Evolutionary conservation across 2,888 invertebrate species (phyloP).

Genomic region (Drosophila hamatofila): DNA sequence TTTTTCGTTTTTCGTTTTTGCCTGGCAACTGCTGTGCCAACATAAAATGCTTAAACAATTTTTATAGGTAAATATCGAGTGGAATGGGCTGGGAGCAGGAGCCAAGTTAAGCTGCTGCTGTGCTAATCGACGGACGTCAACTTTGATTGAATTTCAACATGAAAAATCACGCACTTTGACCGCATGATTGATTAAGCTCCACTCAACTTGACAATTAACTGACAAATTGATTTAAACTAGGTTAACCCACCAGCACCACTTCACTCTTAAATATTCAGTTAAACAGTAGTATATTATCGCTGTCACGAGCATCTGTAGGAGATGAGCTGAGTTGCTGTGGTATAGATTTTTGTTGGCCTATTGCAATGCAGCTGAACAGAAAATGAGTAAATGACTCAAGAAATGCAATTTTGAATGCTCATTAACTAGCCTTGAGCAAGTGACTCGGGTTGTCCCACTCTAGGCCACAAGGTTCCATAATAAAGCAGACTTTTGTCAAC

Average conservation of each 20-base stretch:
- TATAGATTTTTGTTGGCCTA: no score
- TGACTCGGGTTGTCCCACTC: no score
- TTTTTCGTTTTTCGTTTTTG: conserved; percentile 14
- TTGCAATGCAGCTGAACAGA: no score
- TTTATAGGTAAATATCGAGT: conserved; percentile 64
- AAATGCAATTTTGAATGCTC: no score
- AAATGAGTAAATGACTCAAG: no score
- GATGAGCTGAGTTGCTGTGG: no score
- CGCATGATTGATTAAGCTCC: conserved; percentile 55
- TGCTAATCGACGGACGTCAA: conserved; percentile 72
- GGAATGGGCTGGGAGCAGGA: not conserved
- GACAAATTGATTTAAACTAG: conserved; percentile 24
- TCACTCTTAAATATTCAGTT: not conserved
- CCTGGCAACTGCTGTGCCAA: conserved; percentile 74
- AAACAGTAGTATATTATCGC: not conserved
- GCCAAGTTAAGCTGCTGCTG: conserved; percentile 37
- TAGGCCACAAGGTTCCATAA: no score
- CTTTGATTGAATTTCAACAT: conserved; percentile 70
- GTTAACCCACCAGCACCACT: conserved; percentile 16
- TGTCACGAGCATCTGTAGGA: not conserved
- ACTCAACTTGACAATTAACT: conserved; percentile 39
- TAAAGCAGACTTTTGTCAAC: no score
- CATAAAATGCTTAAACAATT: conserved; percentile 81
- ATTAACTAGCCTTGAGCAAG: no score
- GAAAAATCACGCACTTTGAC: conserved; percentile 37